Evolutionary conservation across 2,888 invertebrate species (phyloP).

Genomic region (Luffia ferchaultella): DNA sequence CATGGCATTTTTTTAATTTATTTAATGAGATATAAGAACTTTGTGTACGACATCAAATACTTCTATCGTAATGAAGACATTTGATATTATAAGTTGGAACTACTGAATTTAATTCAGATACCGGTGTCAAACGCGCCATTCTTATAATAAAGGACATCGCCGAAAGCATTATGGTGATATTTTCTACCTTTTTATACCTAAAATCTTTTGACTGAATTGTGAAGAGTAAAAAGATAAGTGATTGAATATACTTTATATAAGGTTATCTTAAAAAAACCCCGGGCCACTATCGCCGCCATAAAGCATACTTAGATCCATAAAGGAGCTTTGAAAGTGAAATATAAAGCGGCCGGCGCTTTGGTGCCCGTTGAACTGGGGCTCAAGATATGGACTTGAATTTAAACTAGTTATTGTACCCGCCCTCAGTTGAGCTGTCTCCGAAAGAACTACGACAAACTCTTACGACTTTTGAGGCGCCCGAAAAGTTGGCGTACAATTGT

Average conservation of each 20-base stretch:
- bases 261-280: neutral
- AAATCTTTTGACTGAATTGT: neutral
- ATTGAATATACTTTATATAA: neutral
- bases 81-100: too few relatives aligned
- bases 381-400: neutral
- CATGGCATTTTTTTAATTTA: too few relatives aligned
- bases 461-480: neutral
- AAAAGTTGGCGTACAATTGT: neutral
- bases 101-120: too few relatives aligned
- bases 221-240: neutral
- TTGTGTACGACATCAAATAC: too few relatives aligned
- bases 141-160: too few relatives aligned
- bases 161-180: too few relatives aligned
- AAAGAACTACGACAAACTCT: neutral
- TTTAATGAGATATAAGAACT: too few relatives aligned
- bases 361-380: neutral
- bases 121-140: too few relatives aligned
- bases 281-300: neutral
- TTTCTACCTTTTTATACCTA: neutral
- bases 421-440: neutral
- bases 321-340: neutral
- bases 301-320: neutral
- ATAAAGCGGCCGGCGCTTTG: neutral
- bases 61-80: too few relatives aligned
- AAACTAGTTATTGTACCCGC: neutral